Conservation (phyloP, 2,888 invertebrate genomes). For the Palloptera scutellata region DNA sequence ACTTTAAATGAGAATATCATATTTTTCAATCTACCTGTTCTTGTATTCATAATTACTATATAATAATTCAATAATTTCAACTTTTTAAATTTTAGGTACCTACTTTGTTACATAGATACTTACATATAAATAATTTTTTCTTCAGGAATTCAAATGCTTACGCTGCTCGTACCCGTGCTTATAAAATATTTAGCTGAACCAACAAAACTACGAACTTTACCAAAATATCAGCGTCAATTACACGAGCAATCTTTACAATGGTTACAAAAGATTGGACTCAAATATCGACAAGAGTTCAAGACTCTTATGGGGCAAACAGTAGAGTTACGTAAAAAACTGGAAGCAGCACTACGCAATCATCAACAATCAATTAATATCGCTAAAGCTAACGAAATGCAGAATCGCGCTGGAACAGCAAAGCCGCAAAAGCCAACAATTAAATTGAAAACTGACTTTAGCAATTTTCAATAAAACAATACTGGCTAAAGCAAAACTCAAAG, state of each 20-base stretch:
- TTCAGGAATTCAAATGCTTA: slow-evolving; percentile 87
- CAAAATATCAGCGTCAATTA: slow-evolving; percentile 73
- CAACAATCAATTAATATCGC: slow-evolving; percentile 68
- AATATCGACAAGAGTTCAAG: slow-evolving; percentile 93
- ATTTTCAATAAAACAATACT: slow-evolving; percentile 71
- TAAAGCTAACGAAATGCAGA: slow-evolving; percentile 66
- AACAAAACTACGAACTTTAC: slow-evolving; percentile 68
- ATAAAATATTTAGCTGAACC: slow-evolving; percentile 84
- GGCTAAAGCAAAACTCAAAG: neutral
- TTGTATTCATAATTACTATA: no score
- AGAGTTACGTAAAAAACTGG: slow-evolving; percentile 82
- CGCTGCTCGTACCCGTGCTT: slow-evolving; percentile 88
- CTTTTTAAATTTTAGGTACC: neutral
- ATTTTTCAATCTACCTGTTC: no score
- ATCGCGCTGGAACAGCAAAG: slow-evolving; percentile 55
- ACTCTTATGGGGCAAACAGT: slow-evolving; percentile 85
- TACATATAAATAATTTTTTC: neutral
- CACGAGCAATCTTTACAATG: slow-evolving; percentile 91
- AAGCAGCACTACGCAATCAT: slow-evolving; percentile 82
- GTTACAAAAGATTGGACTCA: slow-evolving; percentile 90
- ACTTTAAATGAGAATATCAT: no score
- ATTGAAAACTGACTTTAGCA: slow-evolving; percentile 93
- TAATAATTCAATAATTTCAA: no score
- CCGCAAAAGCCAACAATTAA: slow-evolving; percentile 80
- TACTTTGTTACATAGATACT: neutral